Evolutionary conservation across 2,113 vertebrate genomes (phyloP).

Genomic region (Corythornis madagascariensis): DNA sequence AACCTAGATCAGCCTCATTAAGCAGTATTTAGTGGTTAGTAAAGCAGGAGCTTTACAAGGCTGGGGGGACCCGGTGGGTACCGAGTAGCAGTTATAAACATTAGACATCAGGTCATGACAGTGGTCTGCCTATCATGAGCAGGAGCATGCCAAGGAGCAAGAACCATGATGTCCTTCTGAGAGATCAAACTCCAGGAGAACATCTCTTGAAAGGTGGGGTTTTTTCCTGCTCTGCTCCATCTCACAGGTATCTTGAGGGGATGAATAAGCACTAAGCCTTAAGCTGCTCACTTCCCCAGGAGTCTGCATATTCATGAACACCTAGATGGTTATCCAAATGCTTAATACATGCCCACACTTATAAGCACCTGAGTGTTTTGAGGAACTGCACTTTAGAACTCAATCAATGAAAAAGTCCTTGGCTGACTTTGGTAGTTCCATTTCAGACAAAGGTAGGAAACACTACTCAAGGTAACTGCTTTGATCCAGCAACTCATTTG

Average conservation of each 20-base stretch:
- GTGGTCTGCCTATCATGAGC: background rate
- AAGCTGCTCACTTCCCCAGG: background rate
- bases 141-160: accelerated
- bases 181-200: background rate
- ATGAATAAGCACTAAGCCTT: background rate
- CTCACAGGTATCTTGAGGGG: background rate
- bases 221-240: background rate
- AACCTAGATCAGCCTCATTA: background rate
- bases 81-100: background rate
- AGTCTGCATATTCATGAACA: background rate
- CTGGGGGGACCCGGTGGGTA: background rate
- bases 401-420: background rate
- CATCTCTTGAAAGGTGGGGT: background rate
- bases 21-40: background rate
- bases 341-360: background rate
- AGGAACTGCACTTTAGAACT: background rate
- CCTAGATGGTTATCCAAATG: background rate
- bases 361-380: background rate
- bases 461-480: background rate
- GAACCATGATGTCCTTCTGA: background rate
- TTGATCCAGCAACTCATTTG: background rate
- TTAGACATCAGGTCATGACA: background rate
- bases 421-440: background rate
- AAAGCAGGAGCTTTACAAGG: background rate
- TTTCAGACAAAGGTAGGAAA: background rate